phyloP scores from a whole-genome alignment of 2,888 invertebrate species.

The Neocrepidodera transversa region DNA sequence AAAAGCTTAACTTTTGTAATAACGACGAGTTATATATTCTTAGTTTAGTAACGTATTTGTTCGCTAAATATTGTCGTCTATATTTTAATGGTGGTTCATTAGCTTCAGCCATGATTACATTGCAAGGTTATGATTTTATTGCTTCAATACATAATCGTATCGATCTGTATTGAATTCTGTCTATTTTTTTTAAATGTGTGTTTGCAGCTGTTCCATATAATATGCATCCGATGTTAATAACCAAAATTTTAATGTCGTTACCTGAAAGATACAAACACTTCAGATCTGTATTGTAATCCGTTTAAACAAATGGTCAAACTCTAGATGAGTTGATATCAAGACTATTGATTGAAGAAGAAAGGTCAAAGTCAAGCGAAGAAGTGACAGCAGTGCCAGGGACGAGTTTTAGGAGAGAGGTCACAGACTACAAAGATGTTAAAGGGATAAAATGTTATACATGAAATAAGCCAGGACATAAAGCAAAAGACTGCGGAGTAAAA shows the following conservation, averaged over 20 bases:
- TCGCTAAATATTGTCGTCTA: too few species aligned
- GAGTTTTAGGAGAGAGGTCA: background rate
- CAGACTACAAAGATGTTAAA: constrained; percentile 1
- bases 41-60: too few species aligned
- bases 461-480: constrained; percentile 13
- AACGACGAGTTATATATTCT: too few species aligned
- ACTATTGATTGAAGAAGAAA: constrained; percentile 36
- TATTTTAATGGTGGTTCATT: too few species aligned
- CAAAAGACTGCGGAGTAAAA: constrained; percentile 32
- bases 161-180: too few species aligned
- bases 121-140: too few species aligned
- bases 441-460: constrained; percentile 15
- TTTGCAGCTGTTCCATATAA: too few species aligned
- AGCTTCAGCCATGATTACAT: too few species aligned
- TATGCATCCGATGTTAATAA: constrained; percentile 40
- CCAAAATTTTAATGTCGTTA: constrained; percentile 35
- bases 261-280: constrained; percentile 37
- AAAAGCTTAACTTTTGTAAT: too few species aligned
- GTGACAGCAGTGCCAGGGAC: constrained; percentile 22
- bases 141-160: too few species aligned
- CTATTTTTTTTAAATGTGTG: too few species aligned
- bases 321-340: constrained; percentile 38
- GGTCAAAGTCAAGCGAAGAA: constrained; percentile 25
- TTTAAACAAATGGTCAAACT: constrained; percentile 38
- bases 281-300: constrained; percentile 40